These are phyloP conservation scores for Camponotus vicinus DNA, from an alignment of 1,140 invertebrate genomes.

Conservation along the genomic window DNA sequence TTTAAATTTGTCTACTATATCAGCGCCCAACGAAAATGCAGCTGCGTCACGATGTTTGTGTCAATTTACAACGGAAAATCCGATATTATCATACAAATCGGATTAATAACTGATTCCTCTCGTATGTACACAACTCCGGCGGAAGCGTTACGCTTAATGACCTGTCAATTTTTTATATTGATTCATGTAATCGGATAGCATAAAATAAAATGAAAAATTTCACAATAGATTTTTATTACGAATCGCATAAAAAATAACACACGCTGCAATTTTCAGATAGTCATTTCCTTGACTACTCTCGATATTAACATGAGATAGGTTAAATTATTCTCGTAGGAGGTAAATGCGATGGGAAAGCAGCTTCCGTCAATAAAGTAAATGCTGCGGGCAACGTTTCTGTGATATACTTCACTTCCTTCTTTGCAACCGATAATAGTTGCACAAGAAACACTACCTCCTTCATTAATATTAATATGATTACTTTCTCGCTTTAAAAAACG, in stretches of 20 bases:
- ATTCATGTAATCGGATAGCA: conserved; percentile 40
- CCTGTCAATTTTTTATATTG: conserved; percentile 37
- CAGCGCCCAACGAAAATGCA: conserved; percentile 19
- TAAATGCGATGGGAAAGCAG: conserved; percentile 25
- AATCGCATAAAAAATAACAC: not conserved
- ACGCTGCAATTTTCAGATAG: conserved; percentile 17
- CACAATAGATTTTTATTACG: conserved; percentile 5
- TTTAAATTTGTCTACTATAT: conserved; percentile 17
- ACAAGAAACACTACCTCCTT: not conserved
- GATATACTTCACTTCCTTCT: not conserved
- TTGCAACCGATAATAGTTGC: not conserved
- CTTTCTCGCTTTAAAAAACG: conserved; percentile 1
- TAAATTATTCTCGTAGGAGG: conserved; percentile 24
- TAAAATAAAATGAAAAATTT: conserved; percentile 28
- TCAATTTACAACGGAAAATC: conserved; percentile 55
- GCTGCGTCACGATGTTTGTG: conserved; percentile 18
- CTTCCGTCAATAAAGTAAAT: not conserved
- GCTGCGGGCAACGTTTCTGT: not conserved
- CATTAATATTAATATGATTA: conserved; percentile 27
- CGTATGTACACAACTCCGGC: not conserved
- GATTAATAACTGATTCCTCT: conserved; percentile 34
- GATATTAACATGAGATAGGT: conserved; percentile 16
- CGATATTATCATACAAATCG: conserved; percentile 49
- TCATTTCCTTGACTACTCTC: conserved; percentile 12
- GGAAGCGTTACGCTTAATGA: conserved; percentile 28